Percentiles rank a stretch among this genome's conserved stretches.
These are phyloP conservation scores for Trachelipus rathkii DNA, from an alignment of 1,140 invertebrate genomes.

Conservation along the genomic window DNA sequence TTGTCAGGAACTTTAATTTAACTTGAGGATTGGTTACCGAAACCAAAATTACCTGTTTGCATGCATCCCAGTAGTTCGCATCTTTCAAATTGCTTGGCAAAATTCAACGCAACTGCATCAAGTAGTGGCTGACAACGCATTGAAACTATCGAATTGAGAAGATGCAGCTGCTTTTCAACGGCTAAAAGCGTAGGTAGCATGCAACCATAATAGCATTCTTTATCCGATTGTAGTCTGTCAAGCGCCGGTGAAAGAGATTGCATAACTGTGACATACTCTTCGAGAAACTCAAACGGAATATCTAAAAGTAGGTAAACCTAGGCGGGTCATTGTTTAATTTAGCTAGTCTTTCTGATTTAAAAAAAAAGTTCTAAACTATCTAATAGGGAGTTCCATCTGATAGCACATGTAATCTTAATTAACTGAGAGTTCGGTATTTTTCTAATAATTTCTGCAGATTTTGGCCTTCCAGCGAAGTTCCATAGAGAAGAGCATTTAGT, in stretches of 20 bases:
- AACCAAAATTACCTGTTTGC: too few species aligned
- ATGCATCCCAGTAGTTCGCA: too few species aligned
- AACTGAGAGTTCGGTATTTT: slow-evolving; percentile 20
- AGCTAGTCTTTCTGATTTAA: slow-evolving; percentile 27
- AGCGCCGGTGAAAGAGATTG: slow-evolving; percentile 25
- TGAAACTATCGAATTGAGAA: slow-evolving; percentile 26
- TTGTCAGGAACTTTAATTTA: too few species aligned
- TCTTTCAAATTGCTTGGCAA: not conserved
- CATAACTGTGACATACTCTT: slow-evolving; percentile 30
- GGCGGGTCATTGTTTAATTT: slow-evolving; percentile 25
- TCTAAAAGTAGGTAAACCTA: slow-evolving; percentile 27
- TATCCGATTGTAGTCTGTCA: slow-evolving; percentile 27
- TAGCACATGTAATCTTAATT: slow-evolving; percentile 21
- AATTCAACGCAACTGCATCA: slow-evolving; percentile 20
- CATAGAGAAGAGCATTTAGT: slow-evolving; percentile 29
- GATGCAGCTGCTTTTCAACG: slow-evolving; percentile 28
- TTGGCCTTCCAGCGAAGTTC: slow-evolving; percentile 24
- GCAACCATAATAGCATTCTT: slow-evolving; percentile 18
- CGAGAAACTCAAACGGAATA: slow-evolving; percentile 23
- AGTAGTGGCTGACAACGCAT: slow-evolving; percentile 25
- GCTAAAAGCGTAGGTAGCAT: slow-evolving; percentile 27
- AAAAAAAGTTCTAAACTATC: slow-evolving; percentile 24
- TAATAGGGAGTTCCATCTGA: slow-evolving; percentile 28
- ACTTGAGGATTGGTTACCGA: too few species aligned
- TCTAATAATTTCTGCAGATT: slow-evolving; percentile 22